Percentiles rank a stretch among this genome's conserved stretches.
Conservation (phyloP, 1,140 invertebrate genomes). For the Octopus sinensis region DNA sequence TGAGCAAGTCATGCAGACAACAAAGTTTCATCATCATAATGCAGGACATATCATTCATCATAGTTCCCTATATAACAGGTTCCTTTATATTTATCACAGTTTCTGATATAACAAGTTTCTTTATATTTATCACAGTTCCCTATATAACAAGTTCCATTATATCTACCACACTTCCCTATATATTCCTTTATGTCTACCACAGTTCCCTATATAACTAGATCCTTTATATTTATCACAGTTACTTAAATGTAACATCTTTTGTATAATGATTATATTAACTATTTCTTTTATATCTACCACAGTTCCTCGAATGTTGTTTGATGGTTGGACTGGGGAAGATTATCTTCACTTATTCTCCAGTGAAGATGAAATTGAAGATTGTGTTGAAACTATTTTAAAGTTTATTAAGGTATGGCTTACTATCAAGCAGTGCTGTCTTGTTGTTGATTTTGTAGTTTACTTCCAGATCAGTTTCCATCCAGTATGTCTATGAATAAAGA, state of each 20-base stretch:
- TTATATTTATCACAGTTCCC: slow-evolving; percentile 64
- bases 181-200: no score
- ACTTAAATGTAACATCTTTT: no score
- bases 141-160: slow-evolving; percentile 59
- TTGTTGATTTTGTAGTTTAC: background rate
- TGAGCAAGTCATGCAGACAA: no score
- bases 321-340: slow-evolving; percentile 73
- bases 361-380: slow-evolving; percentile 59
- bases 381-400: slow-evolving; percentile 42
- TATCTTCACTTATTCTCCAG: slow-evolving; percentile 67
- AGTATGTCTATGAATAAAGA: no score
- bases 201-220: no score
- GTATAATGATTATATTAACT: background rate
- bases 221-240: no score
- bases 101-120: background rate
- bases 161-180: no score
- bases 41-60: no score
- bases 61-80: no score
- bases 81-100: no score
- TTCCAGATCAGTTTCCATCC: no score
- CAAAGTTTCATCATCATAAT: no score
- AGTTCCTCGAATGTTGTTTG: slow-evolving; percentile 81
- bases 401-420: slow-evolving; percentile 38
- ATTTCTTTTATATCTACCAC: slow-evolving; percentile 42
- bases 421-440: slow-evolving; percentile 7